Evolutionary conservation across 1,140 invertebrate genomes (phyloP).

Genomic region (Augochlora pura): DNA sequence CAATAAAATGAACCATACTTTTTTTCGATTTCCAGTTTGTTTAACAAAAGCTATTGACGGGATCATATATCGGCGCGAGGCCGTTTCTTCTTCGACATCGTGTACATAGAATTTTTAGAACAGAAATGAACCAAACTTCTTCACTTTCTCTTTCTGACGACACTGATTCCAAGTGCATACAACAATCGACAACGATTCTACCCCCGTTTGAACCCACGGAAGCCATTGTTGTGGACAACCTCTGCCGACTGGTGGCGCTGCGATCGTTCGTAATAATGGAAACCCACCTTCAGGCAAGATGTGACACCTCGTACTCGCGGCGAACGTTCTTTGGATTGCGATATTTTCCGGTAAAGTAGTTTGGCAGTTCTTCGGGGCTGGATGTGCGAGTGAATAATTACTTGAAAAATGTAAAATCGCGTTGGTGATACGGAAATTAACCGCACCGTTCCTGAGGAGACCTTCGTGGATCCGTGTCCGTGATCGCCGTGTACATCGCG

Average conservation of each 20-base stretch:
- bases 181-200: no score
- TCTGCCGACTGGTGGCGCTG: neutral
- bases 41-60: no score
- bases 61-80: no score
- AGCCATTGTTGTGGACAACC: no score
- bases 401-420: constrained; percentile 14
- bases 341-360: constrained; percentile 42
- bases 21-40: no score
- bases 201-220: no score
- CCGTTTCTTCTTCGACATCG: neutral
- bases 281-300: neutral
- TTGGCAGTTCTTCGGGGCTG: constrained; percentile 3
- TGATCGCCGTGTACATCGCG: constrained; percentile 11
- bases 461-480: neutral
- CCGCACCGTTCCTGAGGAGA: neutral
- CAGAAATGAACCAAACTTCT: no score
- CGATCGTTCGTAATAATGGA: neutral
- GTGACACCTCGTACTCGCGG: constrained; percentile 41
- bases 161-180: no score
- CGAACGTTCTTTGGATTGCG: constrained; percentile 19
- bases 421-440: neutral
- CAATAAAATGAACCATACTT: no score
- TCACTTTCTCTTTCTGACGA: no score
- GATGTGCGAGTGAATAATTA: neutral
- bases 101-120: no score